A percentile compares a stretch with the other conserved stretches of the same genome.
phyloP scores from a whole-genome alignment of 2,113 vertebrate species.

The Regulus satrapa region DNA sequence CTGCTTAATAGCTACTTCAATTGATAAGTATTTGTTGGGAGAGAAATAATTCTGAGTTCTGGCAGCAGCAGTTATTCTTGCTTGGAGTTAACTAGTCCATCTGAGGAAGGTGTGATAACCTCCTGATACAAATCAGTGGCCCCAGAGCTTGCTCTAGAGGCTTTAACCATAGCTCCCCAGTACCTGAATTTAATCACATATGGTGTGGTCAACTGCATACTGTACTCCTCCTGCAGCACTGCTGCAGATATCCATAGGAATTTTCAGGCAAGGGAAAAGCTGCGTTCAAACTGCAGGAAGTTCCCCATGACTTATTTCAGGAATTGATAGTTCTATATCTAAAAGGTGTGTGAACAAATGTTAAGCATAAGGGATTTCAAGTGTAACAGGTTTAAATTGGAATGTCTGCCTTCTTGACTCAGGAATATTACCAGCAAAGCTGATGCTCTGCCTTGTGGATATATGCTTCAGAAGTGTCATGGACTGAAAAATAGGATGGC shows the following conservation, averaged over 20 bases:
- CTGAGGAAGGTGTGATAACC: neutral
- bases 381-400: constrained; percentile 27
- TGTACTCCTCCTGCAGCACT: neutral
- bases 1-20: neutral
- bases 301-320: neutral
- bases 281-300: neutral
- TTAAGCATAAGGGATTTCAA: constrained; percentile 16
- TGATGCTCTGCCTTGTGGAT: neutral
- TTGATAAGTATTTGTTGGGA: neutral
- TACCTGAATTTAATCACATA: neutral
- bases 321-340: constrained; percentile 1
- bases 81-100: neutral
- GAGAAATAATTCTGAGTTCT: neutral
- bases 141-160: neutral
- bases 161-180: neutral
- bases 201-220: neutral
- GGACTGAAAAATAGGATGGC: constrained; percentile 1
- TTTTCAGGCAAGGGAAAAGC: neutral
- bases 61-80: neutral
- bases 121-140: neutral
- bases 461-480: neutral
- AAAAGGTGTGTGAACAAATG: neutral
- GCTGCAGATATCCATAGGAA: neutral
- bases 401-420: constrained; percentile 23
- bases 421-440: neutral